These are phyloP conservation scores for Nesogale talazaci DNA, from an alignment of 2,113 vertebrate species.

Conservation along the genomic window DNA sequence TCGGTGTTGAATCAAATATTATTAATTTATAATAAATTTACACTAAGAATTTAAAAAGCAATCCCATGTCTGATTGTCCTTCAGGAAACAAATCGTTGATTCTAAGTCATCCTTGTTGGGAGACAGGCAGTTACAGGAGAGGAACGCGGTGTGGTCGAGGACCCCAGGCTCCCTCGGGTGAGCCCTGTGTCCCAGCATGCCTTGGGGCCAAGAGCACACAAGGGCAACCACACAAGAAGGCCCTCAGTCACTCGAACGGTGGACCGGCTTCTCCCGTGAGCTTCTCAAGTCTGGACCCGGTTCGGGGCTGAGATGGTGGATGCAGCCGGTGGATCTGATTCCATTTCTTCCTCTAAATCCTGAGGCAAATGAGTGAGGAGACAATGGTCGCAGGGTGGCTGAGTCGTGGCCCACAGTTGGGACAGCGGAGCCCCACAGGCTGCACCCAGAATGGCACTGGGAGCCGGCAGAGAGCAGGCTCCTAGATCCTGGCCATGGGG, in stretches of 20 bases:
- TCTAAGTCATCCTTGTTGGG: neutral
- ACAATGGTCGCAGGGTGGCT: neutral
- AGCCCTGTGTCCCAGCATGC: too few relatives aligned
- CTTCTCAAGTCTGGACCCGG: neutral
- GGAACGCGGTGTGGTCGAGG: too few relatives aligned
- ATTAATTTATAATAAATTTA: neutral
- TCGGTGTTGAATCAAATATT: neutral
- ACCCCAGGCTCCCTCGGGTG: too few relatives aligned
- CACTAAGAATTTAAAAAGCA: neutral
- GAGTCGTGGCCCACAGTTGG: neutral
- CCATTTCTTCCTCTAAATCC: slow-evolving; percentile 9
- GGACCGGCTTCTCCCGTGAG: neutral
- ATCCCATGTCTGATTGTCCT: neutral
- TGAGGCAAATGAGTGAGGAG: neutral
- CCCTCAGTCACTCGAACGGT: too few relatives aligned
- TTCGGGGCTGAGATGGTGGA: neutral
- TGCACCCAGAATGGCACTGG: neutral
- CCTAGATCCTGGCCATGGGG: neutral
- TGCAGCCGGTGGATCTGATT: neutral
- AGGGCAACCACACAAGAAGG: neutral
- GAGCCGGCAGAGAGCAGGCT: neutral
- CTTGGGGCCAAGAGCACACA: neutral
- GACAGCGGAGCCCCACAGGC: neutral
- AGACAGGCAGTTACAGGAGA: neutral
- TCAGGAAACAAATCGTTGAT: neutral